A percentile compares a stretch with the other conserved stretches of the same genome.
These are phyloP conservation scores for Margarornis squamiger DNA, from an alignment of 2,797 vertebrate genomes.

Conservation along the genomic window DNA sequence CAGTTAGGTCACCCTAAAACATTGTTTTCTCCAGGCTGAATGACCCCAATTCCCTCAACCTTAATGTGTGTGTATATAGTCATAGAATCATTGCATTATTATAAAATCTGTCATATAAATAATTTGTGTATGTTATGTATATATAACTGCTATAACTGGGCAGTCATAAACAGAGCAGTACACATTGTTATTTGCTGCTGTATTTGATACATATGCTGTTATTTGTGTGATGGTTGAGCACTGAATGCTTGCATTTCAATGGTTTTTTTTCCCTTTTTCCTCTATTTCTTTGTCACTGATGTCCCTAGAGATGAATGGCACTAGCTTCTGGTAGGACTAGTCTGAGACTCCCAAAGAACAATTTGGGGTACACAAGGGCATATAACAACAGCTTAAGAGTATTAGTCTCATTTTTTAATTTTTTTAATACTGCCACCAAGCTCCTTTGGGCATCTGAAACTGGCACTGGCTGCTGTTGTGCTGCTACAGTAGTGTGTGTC, in stretches of 20 bases:
- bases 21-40: not conserved
- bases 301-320: not conserved
- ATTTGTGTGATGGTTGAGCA: not conserved
- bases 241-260: not conserved
- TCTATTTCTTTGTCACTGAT: not conserved
- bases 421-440: not conserved
- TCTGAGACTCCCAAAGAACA: not conserved
- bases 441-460: not conserved
- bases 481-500: rapidly evolving
- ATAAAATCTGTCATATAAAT: not conserved
- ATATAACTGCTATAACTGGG: not conserved
- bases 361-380: rapidly evolving
- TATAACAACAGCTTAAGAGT: not conserved
- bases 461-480: not conserved
- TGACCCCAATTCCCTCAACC: not conserved
- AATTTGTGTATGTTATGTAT: rapidly evolving
- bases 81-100: no score
- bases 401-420: not conserved
- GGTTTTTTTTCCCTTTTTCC: no score
- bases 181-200: rapidly evolving
- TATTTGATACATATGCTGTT: no score
- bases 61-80: rapidly evolving
- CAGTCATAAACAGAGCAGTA: rapidly evolving
- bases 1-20: not conserved
- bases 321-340: not conserved